Conservation (phyloP, 2,113 vertebrate species). For the Aix galericulata region DNA sequence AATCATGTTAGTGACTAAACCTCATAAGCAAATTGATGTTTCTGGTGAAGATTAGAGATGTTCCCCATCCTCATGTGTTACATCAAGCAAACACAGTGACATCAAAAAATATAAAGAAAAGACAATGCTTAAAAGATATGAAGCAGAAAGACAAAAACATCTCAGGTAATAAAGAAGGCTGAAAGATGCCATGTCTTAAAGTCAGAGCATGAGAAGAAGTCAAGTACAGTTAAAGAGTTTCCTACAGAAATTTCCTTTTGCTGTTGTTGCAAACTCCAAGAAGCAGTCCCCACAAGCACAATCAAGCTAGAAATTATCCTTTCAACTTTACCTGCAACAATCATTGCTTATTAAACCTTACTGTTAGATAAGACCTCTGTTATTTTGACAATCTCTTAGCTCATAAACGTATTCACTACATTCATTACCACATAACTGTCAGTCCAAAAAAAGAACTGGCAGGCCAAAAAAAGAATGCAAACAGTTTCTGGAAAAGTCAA, state of each 20-base stretch:
- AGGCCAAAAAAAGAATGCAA: background rate
- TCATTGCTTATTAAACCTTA: constrained; percentile 10
- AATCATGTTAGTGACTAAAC: background rate
- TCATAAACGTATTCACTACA: background rate
- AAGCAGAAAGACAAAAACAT: constrained; percentile 23
- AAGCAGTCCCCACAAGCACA: rapidly evolving
- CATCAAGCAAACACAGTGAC: background rate
- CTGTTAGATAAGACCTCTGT: constrained; percentile 13
- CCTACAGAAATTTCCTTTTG: background rate
- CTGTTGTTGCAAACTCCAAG: background rate
- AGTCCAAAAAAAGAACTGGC: too few relatives aligned
- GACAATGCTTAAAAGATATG: background rate
- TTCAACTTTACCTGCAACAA: background rate
- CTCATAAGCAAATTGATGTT: background rate
- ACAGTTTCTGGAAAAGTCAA: background rate
- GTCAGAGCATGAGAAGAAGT: background rate
- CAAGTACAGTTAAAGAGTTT: background rate
- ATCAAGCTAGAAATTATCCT: background rate
- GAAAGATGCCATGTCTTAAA: background rate
- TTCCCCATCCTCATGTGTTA: background rate
- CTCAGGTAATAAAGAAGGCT: background rate
- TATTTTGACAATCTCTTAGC: background rate
- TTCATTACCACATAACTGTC: background rate
- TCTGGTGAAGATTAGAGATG: background rate
- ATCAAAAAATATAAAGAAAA: background rate